Base-by-base conservation (phyloP, 2,888 invertebrate genomes). In the Dolichomitus sp. region DNA sequence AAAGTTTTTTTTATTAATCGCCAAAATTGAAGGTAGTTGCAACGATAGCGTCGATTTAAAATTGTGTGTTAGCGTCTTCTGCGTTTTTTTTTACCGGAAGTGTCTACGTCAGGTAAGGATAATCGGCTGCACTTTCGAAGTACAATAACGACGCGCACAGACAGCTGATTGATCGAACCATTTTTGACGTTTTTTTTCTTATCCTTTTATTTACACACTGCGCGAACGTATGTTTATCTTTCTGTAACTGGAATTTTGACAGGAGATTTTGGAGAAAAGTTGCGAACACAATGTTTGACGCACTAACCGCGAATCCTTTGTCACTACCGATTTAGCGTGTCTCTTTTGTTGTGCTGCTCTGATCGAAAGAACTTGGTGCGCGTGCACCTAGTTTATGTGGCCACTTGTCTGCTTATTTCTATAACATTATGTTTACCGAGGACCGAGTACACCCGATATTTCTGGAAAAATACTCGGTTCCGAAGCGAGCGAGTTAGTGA, bases 401-500 rank as follows among this genome's bases (percentile, higher is more conserved):
- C 12, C 23, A 66, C 19, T 23, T 6, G 17, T 42, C 48, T 23
- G 30, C 45, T 57, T 30, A 17, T 80, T 63, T 68, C 59, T 80
- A 70, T 23, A 54, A 69, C 27, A 69, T 50, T 23, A 7, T 75
- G 68, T 78, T 75, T 75, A 70, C 75, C 63, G 37, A 75, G 48
- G 45, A 54, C 23, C 75, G 27, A 80, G 37, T 42, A n/a, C 4
- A 37, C 45, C 70, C 75, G 75, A 80, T 63, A 70, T 65, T 69
- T 75, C 65, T 80, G 75, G 48, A 75, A 80, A 75, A 69, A 80
- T 42, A 80, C 75, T 80, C 80, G 80, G 50, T 65, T 19, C 69
- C 30, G 61, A 37, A 45, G 63, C 54, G 80, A 65, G 54, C 72
- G n/a, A 40, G 45, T 50, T 40, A 79, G 73, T 52, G 19, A 66